Base-by-base conservation (phyloP, 2,113 vertebrate genomes). In the Centropristis striata region DNA sequence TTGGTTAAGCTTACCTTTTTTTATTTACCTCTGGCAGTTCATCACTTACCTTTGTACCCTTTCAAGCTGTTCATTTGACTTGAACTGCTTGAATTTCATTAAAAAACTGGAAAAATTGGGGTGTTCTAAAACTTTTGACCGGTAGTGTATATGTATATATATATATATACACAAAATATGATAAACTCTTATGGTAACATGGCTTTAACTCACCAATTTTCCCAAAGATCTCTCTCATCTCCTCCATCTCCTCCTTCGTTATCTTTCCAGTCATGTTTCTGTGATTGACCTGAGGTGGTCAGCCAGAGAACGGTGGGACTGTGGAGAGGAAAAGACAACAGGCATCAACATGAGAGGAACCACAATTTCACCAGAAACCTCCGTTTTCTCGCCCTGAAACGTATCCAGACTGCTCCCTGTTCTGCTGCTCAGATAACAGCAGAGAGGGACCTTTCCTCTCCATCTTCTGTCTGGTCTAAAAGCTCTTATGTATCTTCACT, bases 191-290 rank as follows among this genome's bases (percentile, higher is more conserved):
- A 75, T n/a, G 4, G 16, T 42, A 21, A 21, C 23, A 9, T 14
- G 1, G 20, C 15, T 44, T 71, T 70, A 39, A 96, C 98, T 96
- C 87, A 99, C 98, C 98, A 57, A 98, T 95, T 96, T 96, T 97
- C 39, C 78, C 91, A 90, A 99, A 99, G 58, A 96, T 96, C 80
- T 97, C 97, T 54, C 94, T 95, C 86, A 99, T 95, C 85, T 99
- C 98, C 82, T 98, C 97, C 88, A 96, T 88, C 66, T 99, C 98
- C 36, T 99, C 98, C 93, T 97, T 97, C 86, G 97, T 96, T 88
- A 99, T 97, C 37, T 98, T 98, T 89, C 80, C 93, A 64, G 97
- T 95, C 98, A 99, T 99, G 85, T 96, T 92, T 88, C 84, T 82
- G 88, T 75, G 91, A 90, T 90, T 92, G 92, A 92, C 88, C 90